Evolutionary conservation across 1,140 invertebrate genomes (phyloP).

Genomic region (Parasteatoda tepidariorum): DNA sequence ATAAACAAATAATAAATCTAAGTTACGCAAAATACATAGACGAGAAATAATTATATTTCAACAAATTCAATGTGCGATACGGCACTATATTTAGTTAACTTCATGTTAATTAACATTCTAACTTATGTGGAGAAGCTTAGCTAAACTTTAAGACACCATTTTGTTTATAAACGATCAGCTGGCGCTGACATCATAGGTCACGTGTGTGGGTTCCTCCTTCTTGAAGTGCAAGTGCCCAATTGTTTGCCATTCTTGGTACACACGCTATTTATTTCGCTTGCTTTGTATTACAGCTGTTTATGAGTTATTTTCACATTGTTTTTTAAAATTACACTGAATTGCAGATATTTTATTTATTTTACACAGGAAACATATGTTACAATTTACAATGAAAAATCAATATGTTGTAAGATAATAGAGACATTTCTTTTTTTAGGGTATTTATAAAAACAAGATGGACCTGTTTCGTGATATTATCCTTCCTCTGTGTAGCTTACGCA

Average conservation of each 20-base stretch:
- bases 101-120: too few species aligned
- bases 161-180: too few species aligned
- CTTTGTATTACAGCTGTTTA: not conserved
- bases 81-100: too few species aligned
- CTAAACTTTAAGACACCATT: too few species aligned
- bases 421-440: not conserved
- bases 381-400: not conserved
- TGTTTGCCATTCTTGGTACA: not conserved
- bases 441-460: slow-evolving; percentile 23
- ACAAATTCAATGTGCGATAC: too few species aligned
- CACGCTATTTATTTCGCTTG: not conserved
- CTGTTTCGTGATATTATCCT: slow-evolving; percentile 1
- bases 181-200: too few species aligned
- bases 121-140: too few species aligned
- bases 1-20: too few species aligned
- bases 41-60: too few species aligned
- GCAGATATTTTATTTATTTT: not conserved
- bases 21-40: too few species aligned
- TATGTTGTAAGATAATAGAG: not conserved
- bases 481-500: not conserved
- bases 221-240: too few species aligned
- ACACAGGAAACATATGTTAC: not conserved
- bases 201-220: too few species aligned
- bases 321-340: not conserved
- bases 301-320: not conserved